These are phyloP conservation scores for Anoplophora glabripennis DNA, from an alignment of 1,140 invertebrate species.

Conservation along the genomic window DNA sequence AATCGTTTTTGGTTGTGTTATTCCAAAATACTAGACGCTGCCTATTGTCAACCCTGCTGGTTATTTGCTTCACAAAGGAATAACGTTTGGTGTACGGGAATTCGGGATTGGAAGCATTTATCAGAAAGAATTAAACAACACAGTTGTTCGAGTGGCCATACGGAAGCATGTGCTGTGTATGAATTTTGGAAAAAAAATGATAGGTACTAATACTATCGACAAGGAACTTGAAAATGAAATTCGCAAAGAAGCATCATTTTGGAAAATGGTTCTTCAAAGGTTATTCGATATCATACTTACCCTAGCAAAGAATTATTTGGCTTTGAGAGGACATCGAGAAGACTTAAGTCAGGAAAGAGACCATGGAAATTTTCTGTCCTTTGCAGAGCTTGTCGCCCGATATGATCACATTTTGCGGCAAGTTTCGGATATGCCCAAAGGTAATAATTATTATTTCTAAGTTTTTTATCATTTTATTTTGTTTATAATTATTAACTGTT, in stretches of 20 bases:
- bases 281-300: conserved; percentile 13
- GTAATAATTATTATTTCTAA: conserved; percentile 12
- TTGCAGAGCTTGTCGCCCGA: conserved; percentile 10
- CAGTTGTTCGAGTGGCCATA: conserved; percentile 24
- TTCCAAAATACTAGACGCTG: conserved; percentile 12
- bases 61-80: conserved; percentile 12
- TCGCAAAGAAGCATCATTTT: conserved; percentile 30
- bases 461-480: conserved; percentile 6
- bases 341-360: conserved; percentile 12
- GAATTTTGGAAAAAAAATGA: conserved; percentile 33
- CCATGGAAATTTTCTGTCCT: conserved; percentile 15
- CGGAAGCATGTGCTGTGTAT: conserved; percentile 32
- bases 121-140: conserved; percentile 7
- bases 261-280: conserved; percentile 16
- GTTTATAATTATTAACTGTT: conserved; percentile 4
- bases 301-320: conserved; percentile 18
- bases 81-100: conserved; percentile 10
- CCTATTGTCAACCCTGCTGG: conserved; percentile 14
- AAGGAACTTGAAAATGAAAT: conserved; percentile 33
- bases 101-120: conserved; percentile 14
- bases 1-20: conserved; percentile 3
- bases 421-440: conserved; percentile 11
- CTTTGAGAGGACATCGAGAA: conserved; percentile 17
- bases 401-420: conserved; percentile 13
- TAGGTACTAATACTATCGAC: conserved; percentile 31